Evolutionary conservation across 2,113 vertebrate genomes (phyloP), one percentile per base, ranked within the genome.

Genomic region (Chamaetylas fuelleborni): DNA sequence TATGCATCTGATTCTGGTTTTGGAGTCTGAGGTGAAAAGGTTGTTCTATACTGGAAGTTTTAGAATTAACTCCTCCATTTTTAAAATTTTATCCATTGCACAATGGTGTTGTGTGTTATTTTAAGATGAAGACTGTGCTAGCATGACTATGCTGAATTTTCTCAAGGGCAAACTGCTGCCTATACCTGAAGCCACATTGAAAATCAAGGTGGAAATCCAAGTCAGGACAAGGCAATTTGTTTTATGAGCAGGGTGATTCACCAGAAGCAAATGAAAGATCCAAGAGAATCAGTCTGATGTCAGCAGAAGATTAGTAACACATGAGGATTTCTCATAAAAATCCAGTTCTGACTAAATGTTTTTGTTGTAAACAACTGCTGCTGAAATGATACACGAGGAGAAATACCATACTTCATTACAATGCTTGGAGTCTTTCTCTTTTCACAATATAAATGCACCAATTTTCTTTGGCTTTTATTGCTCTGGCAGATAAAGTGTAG

Each of bases 281-380:
- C 77, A 65, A 66, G 70, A 60, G 90, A 97, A 90, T 88, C 87
- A 90, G 86, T 74, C 60, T 96, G 95, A 95, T 96, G 95, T 86
- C 94, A 96, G 88, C 54, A 92, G 83, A 91, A 96, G 88, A 96
- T 97, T 94, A 95, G 92, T 93, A 93, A 96, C 73, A 94, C 69
- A 85, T 70, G 93, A 93, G 54, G 62, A 88, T 93, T 97, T 96
- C 91, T 95, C 94, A 94, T 93, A 96, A 96, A 96, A 94, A 95
- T 80, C 82, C 45, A 86, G 81, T 96, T 93, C 94, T 88, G 78
- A 86, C 80, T 95, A 96, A 96, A 96, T 97, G 83, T 85, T 96
- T 96, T 88, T 94, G 73, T 88, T 93, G 93, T 88, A 95, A 97
- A 95, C 93, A 97, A 91, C 89, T 93, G 85, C 88, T 94, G 73